Base-by-base conservation (phyloP, 2,113 vertebrate genomes). In the Festucalex cinctus region DNA sequence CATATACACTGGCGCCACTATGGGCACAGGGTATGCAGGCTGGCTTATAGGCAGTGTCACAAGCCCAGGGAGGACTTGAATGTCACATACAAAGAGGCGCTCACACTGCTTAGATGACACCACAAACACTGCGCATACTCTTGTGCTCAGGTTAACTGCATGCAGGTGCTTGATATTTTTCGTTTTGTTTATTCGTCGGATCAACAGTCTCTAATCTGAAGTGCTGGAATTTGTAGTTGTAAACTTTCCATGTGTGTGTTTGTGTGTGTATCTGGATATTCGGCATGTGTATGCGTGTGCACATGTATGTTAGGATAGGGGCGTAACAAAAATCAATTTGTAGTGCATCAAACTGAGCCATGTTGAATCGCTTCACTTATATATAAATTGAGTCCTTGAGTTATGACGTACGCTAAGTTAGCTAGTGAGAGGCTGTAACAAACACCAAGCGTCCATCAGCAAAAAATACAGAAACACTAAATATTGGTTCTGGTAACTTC, bases 1-100 rank as follows among this genome's bases (percentile, higher is more conserved):
- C 59, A 82, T 66, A 74, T 65, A 76, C 72, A 68, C 71, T 69
- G 59, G 54, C 28, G 56, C 71, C 77, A 60, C 46, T 66, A 41
- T 68, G 58, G 74, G 72, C 54, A 65, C 57, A 43, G 44, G 53
- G 56, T 48, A 60, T 48, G 63, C 54, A 48, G 44, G 19, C 53
- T 78, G 69, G 65, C 39, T 41, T 61, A 58, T 16, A 49, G 57
- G 68, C 65, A 58, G 67, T 39, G 36, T 51, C 70, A 77, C 16
- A 20, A 66, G 67, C 63, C 35, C 1, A 63, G 73, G 56, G 64
- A 66, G 64, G 54, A 14, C 61, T 76, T 66, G 68, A 59, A 68
- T 71, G 63, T 76, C 70, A 63, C 57, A 39, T 6, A 7, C 16
- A 3, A 65, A 46, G 41, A 62, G 68, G 70, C 44, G 43, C 41